Conservation (phyloP, 2,888 invertebrate species). For the Tholera decimalis region DNA sequence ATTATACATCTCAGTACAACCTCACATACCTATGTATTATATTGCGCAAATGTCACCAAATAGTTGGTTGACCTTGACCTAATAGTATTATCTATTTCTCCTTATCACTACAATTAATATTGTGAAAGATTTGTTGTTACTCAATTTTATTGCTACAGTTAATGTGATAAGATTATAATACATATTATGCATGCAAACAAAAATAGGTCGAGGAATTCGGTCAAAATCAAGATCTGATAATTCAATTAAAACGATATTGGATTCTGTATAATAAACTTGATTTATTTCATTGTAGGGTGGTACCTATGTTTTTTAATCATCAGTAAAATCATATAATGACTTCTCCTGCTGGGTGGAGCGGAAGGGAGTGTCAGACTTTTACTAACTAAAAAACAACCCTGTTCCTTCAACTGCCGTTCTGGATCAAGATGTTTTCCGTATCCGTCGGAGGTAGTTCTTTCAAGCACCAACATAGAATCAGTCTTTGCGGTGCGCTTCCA, state of each 20-base stretch:
- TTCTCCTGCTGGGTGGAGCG: too few species aligned
- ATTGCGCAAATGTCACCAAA: constrained; percentile 36
- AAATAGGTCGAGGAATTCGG: constrained; percentile 40
- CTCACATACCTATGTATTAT: background rate
- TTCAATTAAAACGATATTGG: too few species aligned
- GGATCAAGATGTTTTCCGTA: too few species aligned
- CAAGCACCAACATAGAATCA: too few species aligned
- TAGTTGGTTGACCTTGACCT: constrained; percentile 41
- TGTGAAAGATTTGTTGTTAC: constrained; percentile 43
- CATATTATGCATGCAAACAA: constrained; percentile 45
- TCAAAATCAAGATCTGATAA: constrained; percentile 20
- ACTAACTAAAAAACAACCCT: too few species aligned
- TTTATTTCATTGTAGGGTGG: too few species aligned
- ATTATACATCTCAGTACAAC: background rate
- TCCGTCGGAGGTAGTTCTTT: too few species aligned
- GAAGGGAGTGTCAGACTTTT: too few species aligned
- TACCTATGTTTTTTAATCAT: too few species aligned
- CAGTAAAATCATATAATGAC: too few species aligned
- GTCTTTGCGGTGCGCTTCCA: too few species aligned
- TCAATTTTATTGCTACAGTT: constrained; percentile 38
- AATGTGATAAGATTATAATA: constrained; percentile 44
- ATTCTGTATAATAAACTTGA: constrained; percentile 25
- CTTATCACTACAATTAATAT: constrained; percentile 44
- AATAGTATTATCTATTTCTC: constrained; percentile 9
- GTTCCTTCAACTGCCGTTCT: too few species aligned